phyloP scores from a whole-genome alignment of 92 coral and sea anemone genomes.

The Palythoa caribaeorum region DNA sequence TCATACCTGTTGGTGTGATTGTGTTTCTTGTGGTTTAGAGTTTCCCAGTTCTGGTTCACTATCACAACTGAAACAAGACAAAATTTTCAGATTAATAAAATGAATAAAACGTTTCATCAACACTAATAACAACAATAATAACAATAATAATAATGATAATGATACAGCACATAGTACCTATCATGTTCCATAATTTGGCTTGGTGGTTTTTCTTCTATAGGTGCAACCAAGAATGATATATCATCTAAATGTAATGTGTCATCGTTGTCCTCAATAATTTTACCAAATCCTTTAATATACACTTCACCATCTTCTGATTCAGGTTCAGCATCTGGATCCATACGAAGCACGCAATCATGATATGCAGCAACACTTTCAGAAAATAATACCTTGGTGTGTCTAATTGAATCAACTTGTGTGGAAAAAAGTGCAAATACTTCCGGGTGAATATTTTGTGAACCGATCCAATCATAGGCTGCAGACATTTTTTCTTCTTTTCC shows the following conservation, averaged over 20 bases:
- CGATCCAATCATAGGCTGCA: constrained; percentile 20
- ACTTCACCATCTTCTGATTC: constrained; percentile 10
- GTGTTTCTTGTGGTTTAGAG: constrained; percentile 5
- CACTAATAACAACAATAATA: constrained; percentile 4
- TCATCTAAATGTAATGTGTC: constrained; percentile 24
- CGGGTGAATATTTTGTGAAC: constrained; percentile 18
- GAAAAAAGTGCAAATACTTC: background rate
- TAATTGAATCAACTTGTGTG: background rate
- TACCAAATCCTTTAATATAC: constrained; percentile 14
- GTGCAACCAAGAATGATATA: constrained; percentile 1
- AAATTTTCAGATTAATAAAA: constrained; percentile 6
- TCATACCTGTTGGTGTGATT: constrained; percentile 5
- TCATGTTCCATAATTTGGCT: constrained; percentile 8
- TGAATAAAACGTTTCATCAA: constrained; percentile 20
- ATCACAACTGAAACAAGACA: constrained; percentile 4
- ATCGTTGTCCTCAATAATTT: constrained; percentile 12
- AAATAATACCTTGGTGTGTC: constrained; percentile 1
- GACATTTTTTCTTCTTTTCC: constrained; percentile 16
- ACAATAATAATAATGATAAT: constrained; percentile 18
- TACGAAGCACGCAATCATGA: constrained; percentile 11
- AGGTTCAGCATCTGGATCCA: constrained; percentile 18
- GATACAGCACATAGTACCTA: constrained; percentile 12
- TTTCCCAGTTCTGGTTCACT: constrained; percentile 6
- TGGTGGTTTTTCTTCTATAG: constrained; percentile 5
- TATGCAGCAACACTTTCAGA: constrained; percentile 9